Evolutionary conservation across 1,140 invertebrate species (phyloP).

Genomic region (Papilio helenus): DNA sequence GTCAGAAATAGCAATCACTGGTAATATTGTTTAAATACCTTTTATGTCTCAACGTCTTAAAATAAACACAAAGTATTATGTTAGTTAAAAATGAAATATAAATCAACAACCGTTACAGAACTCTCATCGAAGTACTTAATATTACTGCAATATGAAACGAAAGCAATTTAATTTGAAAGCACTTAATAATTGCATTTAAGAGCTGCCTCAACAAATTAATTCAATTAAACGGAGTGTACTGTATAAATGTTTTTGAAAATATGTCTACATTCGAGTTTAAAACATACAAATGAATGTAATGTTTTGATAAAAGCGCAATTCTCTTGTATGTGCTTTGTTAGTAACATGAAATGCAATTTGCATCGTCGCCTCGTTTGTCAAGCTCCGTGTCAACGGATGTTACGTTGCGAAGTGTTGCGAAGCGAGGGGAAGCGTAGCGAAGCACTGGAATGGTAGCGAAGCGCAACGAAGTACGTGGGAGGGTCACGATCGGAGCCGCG

Average conservation of each 20-base stretch:
- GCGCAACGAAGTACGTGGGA: background rate
- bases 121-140: background rate
- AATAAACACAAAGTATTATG: background rate
- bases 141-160: background rate
- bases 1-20: background rate
- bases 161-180: conserved; percentile 17
- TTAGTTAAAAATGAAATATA: background rate
- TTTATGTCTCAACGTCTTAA: background rate
- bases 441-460: background rate
- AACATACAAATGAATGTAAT: background rate
- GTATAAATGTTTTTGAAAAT: background rate
- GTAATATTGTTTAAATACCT: background rate
- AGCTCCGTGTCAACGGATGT: background rate
- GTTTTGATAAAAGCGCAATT: background rate
- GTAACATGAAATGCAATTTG: background rate
- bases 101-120: background rate
- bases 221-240: background rate
- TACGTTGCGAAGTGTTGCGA: background rate
- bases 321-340: background rate
- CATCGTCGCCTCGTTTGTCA: background rate
- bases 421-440: background rate
- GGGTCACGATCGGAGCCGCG: background rate
- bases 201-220: background rate
- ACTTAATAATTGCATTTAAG: conserved; percentile 6
- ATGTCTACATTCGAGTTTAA: background rate